Evolutionary conservation across 2,113 vertebrate species (phyloP), one percentile per base, ranked within the genome.

Genomic region (Grammomys surdaster): DNA sequence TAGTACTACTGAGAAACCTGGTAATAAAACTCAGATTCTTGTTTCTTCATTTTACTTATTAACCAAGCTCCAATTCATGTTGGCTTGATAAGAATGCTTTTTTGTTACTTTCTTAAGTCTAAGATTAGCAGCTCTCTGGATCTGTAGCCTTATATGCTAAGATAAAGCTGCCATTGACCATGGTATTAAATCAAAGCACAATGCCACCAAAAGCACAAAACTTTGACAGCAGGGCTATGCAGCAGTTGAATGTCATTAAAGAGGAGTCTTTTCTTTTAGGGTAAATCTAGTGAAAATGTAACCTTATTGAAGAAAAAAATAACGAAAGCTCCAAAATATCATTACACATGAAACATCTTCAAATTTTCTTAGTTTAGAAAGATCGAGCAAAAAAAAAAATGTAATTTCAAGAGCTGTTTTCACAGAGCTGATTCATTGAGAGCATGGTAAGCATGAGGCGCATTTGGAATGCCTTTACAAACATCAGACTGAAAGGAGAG

Each of bases 41-140:
- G 40, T 54, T 33, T 31, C 20, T 17, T 48, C 87, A 89, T 82
- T 85, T 73, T 33, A 69, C 20, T 93, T 86, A 89, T 31, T 88
- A 92, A 69, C 69, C 7, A 63, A 95, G 9, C 12, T 65, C 24
- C 82, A 72, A 88, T 91, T 86, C 20, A 78, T 92, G 67, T 91
- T 95, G 48, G 12, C 54, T 95, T 36, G 14, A 80, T 85, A 88
- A 84, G 40, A 97, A 92, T 73, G 24, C 1, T 95, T 72, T 87
- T 93, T 94, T 95, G 67, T 90, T 96, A 88, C 43, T 85, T 81
- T 95, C 65, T 46, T 94, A 95, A 95, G 94, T 93, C 93, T 93
- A 86, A 96, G 80, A 94, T 96, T 90, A 90, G 77, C 76, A 90
- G 36, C 17, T 87, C 19, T 94, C 70, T 86, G 33, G 6, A 93